A percentile compares a stretch with the other conserved stretches of the same genome.
Conservation (phyloP, 2,113 vertebrate species). For the Amphilophus citrinellus region DNA sequence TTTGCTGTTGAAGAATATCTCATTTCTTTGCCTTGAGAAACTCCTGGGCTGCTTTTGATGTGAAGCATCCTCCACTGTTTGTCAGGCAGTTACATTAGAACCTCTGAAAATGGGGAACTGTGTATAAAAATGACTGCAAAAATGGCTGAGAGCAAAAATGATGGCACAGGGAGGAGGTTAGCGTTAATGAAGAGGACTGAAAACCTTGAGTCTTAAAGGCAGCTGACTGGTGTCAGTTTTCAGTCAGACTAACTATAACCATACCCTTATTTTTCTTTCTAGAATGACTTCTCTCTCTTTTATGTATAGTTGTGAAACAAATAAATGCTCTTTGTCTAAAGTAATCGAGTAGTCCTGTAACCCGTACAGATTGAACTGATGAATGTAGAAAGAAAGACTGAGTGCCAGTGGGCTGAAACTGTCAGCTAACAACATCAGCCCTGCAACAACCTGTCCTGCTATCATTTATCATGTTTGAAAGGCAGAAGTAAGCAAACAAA, state of each 20-base stretch:
- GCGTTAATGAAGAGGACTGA: background rate
- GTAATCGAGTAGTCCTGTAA: no score
- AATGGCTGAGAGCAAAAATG: background rate
- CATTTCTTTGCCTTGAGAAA: no score
- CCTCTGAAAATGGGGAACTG: background rate
- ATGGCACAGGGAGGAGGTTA: background rate
- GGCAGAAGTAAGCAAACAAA: accelerated
- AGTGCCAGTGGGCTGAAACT: no score
- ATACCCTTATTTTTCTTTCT: no score
- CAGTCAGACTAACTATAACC: background rate
- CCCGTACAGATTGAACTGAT: no score
- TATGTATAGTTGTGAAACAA: no score
- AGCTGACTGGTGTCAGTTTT: accelerated
- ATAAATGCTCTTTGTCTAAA: background rate
- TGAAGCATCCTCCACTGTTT: no score
- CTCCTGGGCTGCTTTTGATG: no score
- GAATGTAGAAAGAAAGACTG: no score
- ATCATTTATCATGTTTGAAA: background rate
- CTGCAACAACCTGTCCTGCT: background rate
- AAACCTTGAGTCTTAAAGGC: background rate
- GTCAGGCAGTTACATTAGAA: background rate
- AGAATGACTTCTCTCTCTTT: no score
- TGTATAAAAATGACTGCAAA: accelerated
- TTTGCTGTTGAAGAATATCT: no score
- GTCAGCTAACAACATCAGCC: no score